Percentiles rank a stretch among this genome's conserved stretches.
Conservation (phyloP, 2,797 vertebrate genomes). For the Oophaga sylvatica region DNA sequence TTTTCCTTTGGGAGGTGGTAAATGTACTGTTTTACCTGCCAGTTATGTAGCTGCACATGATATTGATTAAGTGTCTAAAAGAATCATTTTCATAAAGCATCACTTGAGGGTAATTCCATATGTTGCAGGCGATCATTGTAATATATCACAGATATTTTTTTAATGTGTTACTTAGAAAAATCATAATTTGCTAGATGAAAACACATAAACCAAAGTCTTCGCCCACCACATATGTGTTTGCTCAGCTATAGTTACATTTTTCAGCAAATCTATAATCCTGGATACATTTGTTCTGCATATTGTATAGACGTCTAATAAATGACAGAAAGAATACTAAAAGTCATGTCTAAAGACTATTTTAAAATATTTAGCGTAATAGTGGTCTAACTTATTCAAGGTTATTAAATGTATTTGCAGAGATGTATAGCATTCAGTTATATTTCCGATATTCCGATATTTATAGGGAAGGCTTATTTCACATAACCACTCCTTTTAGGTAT, state of each 20-base stretch:
- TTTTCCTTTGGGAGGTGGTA: constrained; percentile 31
- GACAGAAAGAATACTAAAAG: not conserved
- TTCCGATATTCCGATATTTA: not conserved
- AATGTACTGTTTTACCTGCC: constrained; percentile 32
- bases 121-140: constrained; percentile 45
- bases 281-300: not conserved
- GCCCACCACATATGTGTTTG: not conserved
- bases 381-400: not conserved
- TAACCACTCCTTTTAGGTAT: no score
- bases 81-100: constrained; percentile 49
- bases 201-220: constrained; percentile 2
- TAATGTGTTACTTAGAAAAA: constrained; percentile 17
- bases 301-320: not conserved
- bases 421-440: not conserved
- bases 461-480: not conserved
- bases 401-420: not conserved
- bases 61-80: constrained; percentile 56
- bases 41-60: constrained; percentile 34
- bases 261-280: not conserved
- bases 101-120: constrained; percentile 38
- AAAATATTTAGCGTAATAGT: not conserved
- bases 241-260: not conserved
- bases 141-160: constrained; percentile 45
- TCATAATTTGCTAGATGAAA: not conserved
- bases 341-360: not conserved